Evolutionary conservation across 1,140 invertebrate genomes (phyloP), one percentile per base, ranked within the genome.

Genomic region (Drosophila yakuba): DNA sequence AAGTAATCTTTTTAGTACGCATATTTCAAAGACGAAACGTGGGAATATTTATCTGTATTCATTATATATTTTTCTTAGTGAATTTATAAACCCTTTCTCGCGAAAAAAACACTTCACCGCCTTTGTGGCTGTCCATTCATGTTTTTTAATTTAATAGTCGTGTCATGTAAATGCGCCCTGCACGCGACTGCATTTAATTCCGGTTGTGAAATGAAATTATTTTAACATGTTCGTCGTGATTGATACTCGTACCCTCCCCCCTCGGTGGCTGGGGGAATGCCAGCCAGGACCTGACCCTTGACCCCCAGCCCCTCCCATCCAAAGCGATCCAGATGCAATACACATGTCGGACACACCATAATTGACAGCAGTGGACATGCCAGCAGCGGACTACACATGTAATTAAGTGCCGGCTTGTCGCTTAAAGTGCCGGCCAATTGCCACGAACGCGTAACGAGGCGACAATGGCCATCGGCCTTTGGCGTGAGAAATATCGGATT

Each of bases 121-220:
- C 39, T 58, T 25, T 56, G 44, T 66, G 39, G 6, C 15, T 66
- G 61, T 73, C 48, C 79, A 74, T 86, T 86, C 67, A 83, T 86
- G 83, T 86, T 88, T 83, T 86, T 86, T 88, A 88, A 88, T 88
- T 89, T 88, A 88, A 89, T 88, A 89, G 83, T 88, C 83, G 78
- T 88, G 83, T 88, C 83, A 83, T 86, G 83, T 86, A 86, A 86
- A 89, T 77, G 81, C 64, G 60, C 35, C 12, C 44, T 52, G 72
- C 83, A 86, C 83, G 83, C 83, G 79, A 88, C 43, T 83, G 67
- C 84, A 88, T 88, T 88, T 88, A 79, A 88, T 88, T 85, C 38
- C 68, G 35, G 28, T 88, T 88, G 67, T 77, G 80, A 63, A 84
- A 85, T 80, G 74, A 47, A 83, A 86, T 89, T 83, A 83, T 77